Evolutionary conservation across 2,888 invertebrate genomes (phyloP), one percentile per base, ranked within the genome.

Genomic region (Andrena flavipes): DNA sequence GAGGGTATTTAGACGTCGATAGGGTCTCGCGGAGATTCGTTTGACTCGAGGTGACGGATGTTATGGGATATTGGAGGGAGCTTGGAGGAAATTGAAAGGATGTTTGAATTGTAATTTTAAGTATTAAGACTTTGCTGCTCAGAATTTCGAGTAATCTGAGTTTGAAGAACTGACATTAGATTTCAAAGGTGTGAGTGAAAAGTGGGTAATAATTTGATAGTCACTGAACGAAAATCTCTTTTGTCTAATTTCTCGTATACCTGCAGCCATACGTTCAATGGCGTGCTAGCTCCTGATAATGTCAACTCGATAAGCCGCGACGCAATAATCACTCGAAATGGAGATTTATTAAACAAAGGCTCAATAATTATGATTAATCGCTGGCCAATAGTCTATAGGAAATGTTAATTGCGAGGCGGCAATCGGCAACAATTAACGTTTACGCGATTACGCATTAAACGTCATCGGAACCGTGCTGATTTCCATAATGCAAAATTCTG

Each of bases 361-460:
- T 86, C 80, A 79, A 83, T 88, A 83, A 88, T 88, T 88, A 84
- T 83, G 79, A 77, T 77, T 79, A 88, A 88, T 88, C 87, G 82
- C 49, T 76, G 83, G 42, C 77, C 87, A 78, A 88, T 83, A 78
- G 86, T 69, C 80, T 86, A 79, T 84, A 84, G 81, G 65, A 84
- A 80, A 83, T 85, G 84, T 78, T 87, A 87, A 86, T 87, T 87
- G 84, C 81, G 70, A 71, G 56, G 59, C 79, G 72, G 80, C 82
- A 84, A 88, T 88, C 80, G 76, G 49, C 70, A 81, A 82, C 84
- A 83, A 87, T 88, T 88, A 87, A 81, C 82, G 75, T 83, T 82
- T 76, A 78, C 83, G 78, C 78, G 75, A 87, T 88, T 88, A 84
- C 78, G 69, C 76, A 23, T 77, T 51, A 63, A 80, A 82, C 76